Evolutionary conservation across 2,888 invertebrate genomes (phyloP), one percentile per base, ranked within the genome.

Genomic region (Leptura quadrifasciata): DNA sequence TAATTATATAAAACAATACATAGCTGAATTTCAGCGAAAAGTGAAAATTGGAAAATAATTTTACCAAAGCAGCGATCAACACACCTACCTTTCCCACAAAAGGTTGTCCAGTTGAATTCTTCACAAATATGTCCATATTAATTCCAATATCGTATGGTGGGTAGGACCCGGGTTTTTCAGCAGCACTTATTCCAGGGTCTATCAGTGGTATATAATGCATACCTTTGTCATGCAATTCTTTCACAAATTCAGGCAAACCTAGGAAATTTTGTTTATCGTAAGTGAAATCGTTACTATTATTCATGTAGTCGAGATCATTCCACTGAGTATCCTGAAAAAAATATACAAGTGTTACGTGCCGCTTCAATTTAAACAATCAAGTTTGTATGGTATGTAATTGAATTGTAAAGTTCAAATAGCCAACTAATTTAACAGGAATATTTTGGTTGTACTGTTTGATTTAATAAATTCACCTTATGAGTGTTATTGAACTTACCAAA

Each of bases 301-400:
- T 90, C 96, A 96, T 96, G 86, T 95, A 96, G 88, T 96, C 96
- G 77, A 96, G 91, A 87, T 96, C 96, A 84, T 95, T 95, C 95
- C 95, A 96, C 86, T 95, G 95, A 0, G 93, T 93, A 83, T 95
- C 95, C 94, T 87, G 70, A 5, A 81, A 83, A 27, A 31, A 73
- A 35, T 17, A 24, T 47, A 27, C 39, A 71, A 69, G 9, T 55
- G 17, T 31, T 68, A 39, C 54, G 20, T 24, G 54, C 2, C n/a
- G 8, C 8, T 47, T n/a, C n/a, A 47, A 15, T 47, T 15, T 47
- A n/a, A 24, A 2, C 24, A 24, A 24, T 24, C 24, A 24, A 24
- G 2, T 24, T 24, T 24, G 24, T 24, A 5, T 5, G 24, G 2
- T 24, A 24, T n/a, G n/a, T n/a, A n/a, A n/a, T n/a, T n/a, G n/a